A percentile compares a stretch with the other conserved stretches of the same genome.
Evolutionary conservation across 2,888 invertebrate species (phyloP).

Genomic region (Cerastis leucographa): DNA sequence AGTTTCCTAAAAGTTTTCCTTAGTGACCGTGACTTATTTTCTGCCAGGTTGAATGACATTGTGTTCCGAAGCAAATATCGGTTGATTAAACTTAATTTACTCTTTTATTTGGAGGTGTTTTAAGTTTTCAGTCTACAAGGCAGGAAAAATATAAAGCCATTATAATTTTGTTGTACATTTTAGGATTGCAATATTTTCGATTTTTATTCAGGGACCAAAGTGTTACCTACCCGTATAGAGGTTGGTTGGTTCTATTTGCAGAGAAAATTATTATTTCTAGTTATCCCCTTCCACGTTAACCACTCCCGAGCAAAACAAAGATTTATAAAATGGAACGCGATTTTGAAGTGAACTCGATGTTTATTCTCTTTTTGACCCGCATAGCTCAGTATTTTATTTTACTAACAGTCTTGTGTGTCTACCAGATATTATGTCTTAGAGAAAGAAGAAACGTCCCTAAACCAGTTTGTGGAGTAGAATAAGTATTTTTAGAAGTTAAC

Average conservation of each 20-base stretch:
- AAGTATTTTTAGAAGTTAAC: too few relatives aligned
- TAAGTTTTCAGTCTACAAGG: neutral
- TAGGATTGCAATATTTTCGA: neutral
- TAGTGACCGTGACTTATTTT: slow-evolving; percentile 1
- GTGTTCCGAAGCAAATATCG: neutral
- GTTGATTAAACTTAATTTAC: neutral
- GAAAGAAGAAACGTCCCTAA: neutral
- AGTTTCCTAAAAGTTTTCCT: neutral
- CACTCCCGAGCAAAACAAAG: slow-evolving; percentile 8
- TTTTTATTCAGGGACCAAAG: neutral
- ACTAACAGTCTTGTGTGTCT: neutral
- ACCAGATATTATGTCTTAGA: neutral
- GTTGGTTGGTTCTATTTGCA: neutral
- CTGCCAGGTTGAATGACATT: slow-evolving; percentile 13
- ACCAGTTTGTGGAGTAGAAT: neutral
- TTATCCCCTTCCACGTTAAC: slow-evolving; percentile 7
- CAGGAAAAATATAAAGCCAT: neutral
- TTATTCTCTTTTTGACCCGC: neutral
- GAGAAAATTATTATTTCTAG: slow-evolving; percentile 31
- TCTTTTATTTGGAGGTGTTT: neutral
- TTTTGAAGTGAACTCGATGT: slow-evolving; percentile 4
- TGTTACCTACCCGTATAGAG: neutral
- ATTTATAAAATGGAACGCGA: slow-evolving; percentile 11
- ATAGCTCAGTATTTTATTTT: neutral
- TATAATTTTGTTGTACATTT: neutral